A percentile compares a stretch with the other conserved stretches of the same genome.
Evolutionary conservation across 2,113 vertebrate species (phyloP).

Genomic region (Neotoma lepida): DNA sequence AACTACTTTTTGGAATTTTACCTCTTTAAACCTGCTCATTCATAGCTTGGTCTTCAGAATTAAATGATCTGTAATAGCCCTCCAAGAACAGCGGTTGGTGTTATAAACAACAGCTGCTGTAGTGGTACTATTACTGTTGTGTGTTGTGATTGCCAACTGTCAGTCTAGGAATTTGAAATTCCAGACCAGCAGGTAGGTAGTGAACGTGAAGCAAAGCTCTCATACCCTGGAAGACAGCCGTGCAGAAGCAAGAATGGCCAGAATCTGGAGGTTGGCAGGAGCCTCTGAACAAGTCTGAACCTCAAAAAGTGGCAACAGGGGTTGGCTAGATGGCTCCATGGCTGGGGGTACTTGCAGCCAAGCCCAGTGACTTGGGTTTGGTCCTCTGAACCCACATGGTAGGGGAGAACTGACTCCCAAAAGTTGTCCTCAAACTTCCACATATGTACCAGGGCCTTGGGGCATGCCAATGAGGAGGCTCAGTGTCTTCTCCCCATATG

Average conservation of each 20-base stretch:
- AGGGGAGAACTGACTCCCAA: neutral
- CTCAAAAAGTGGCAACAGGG: neutral
- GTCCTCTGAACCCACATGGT: neutral
- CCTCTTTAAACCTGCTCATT: neutral
- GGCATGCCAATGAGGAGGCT: neutral
- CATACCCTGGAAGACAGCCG: neutral
- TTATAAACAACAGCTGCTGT: neutral
- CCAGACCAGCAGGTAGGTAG: neutral
- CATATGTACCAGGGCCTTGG: neutral
- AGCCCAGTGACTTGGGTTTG: neutral
- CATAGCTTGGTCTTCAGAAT: neutral
- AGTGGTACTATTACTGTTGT: neutral
- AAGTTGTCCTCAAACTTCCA: neutral
- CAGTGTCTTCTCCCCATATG: neutral
- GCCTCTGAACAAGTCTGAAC: neutral
- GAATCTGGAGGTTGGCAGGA: neutral
- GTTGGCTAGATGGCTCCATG: too few species aligned
- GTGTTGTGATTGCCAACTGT: neutral
- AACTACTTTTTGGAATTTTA: neutral
- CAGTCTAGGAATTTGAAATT: slow-evolving; percentile 13
- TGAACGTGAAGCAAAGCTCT: neutral
- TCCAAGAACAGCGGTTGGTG: neutral
- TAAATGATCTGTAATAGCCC: neutral
- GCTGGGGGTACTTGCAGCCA: neutral
- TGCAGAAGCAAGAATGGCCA: neutral